phyloP scores from a whole-genome alignment of 2,797 vertebrate species.

The Iguana delicatissima region DNA sequence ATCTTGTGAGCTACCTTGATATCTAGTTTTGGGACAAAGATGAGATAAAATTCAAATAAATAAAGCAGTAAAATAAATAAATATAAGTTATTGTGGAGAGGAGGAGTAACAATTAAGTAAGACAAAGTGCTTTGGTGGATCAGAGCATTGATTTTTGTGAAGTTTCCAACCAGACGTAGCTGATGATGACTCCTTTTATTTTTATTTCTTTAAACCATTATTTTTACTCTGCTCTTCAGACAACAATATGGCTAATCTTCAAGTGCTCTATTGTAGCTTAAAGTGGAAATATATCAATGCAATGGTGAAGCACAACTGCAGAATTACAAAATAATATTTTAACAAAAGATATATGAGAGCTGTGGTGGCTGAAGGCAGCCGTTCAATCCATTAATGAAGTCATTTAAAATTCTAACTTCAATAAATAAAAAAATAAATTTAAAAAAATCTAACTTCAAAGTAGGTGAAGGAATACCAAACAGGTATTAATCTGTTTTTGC shows the following conservation, averaged over 20 bases:
- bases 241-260: not conserved
- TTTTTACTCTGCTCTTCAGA: not conserved
- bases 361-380: not conserved
- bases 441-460: slow-evolving; percentile 35
- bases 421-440: not conserved
- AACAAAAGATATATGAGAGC: not conserved
- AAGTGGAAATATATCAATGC: not conserved
- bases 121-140: not conserved
- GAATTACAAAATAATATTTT: not conserved
- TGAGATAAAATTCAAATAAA: too few relatives aligned
- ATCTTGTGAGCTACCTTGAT: too few relatives aligned
- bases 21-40: too few relatives aligned
- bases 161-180: not conserved
- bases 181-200: not conserved
- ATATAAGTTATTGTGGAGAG: not conserved
- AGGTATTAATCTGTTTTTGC: slow-evolving; percentile 32
- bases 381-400: slow-evolving; percentile 27
- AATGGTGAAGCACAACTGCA: not conserved
- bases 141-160: not conserved
- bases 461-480: slow-evolving; percentile 40
- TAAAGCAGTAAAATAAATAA: not conserved
- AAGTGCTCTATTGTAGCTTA: not conserved
- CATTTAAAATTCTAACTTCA: slow-evolving; percentile 44
- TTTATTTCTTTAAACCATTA: not conserved
- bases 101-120: not conserved